These are phyloP conservation scores for Bolborhynchus lineola DNA, from an alignment of 2,113 vertebrate species.

Conservation along the genomic window DNA sequence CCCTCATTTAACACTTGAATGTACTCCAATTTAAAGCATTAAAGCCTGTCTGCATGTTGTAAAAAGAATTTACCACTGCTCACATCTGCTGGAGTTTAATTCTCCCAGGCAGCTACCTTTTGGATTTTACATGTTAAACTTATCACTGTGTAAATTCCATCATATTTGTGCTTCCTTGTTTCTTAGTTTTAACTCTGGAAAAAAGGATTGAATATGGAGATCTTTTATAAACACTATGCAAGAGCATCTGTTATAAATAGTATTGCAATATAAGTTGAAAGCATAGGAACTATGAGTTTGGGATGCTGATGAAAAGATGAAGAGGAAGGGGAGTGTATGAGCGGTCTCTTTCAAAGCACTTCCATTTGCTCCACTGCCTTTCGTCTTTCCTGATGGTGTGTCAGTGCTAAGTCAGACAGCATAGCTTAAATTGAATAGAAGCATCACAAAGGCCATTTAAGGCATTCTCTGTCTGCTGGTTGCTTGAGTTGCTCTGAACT, in stretches of 20 bases:
- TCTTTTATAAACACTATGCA: not conserved
- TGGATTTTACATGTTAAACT: not conserved
- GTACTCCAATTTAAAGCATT: not conserved
- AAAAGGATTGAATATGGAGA: not conserved
- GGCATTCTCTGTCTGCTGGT: not conserved
- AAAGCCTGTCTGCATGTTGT: not conserved
- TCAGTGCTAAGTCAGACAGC: not conserved
- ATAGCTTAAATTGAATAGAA: not conserved
- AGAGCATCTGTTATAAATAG: not conserved
- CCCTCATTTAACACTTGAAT: not conserved
- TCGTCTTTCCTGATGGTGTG: not conserved
- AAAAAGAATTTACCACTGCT: not conserved
- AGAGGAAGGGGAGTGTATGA: not conserved
- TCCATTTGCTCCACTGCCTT: not conserved
- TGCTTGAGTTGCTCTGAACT: not conserved
- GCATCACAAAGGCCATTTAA: not conserved
- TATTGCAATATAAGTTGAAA: not conserved
- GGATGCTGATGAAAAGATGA: not conserved
- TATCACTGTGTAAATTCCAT: not conserved
- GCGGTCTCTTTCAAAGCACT: not conserved
- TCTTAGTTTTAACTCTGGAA: conserved; percentile 4
- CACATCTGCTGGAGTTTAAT: not conserved
- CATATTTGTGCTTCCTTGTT: not conserved
- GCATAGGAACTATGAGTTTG: not conserved
- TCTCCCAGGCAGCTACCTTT: not conserved